These are phyloP conservation scores for Ochotona princeps DNA, from an alignment of 2,113 vertebrate species.

Conservation along the genomic window DNA sequence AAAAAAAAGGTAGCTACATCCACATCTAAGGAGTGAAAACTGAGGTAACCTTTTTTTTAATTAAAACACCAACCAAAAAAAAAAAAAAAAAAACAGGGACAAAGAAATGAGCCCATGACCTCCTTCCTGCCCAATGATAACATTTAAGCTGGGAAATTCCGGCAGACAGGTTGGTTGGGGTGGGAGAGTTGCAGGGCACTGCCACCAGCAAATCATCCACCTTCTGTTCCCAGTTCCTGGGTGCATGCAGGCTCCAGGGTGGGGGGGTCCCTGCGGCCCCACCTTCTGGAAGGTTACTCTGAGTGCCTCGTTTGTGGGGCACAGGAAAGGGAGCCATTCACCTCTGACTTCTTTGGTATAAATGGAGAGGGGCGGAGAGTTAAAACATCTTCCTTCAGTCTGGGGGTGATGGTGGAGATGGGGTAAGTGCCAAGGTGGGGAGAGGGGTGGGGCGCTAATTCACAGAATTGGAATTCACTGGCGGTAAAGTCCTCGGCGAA, in stretches of 20 bases:
- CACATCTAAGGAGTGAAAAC: slow-evolving; percentile 90
- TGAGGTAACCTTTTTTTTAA: slow-evolving; percentile 95
- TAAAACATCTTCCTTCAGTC: slow-evolving; percentile 83
- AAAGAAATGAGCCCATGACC: slow-evolving; percentile 72
- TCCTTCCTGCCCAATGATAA: slow-evolving; percentile 85
- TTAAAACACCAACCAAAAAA: slow-evolving; percentile 8
- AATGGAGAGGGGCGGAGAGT: slow-evolving; percentile 75
- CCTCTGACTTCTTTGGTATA: slow-evolving; percentile 94
- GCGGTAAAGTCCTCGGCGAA: slow-evolving; percentile 97
- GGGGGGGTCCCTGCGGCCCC: background rate
- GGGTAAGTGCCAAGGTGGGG: background rate
- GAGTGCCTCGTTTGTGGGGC: background rate
- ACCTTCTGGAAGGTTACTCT: slow-evolving; percentile 41
- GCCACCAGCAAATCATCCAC: slow-evolving; percentile 90
- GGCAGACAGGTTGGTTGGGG: slow-evolving; percentile 61
- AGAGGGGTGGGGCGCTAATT: slow-evolving; percentile 88
- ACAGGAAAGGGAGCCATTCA: slow-evolving; percentile 25
- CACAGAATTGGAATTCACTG: slow-evolving; percentile 98
- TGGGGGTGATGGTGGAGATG: slow-evolving; percentile 38
- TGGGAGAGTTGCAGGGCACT: slow-evolving; percentile 15
- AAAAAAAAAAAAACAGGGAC: background rate
- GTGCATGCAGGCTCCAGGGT: no score
- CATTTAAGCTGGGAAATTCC: slow-evolving; percentile 79
- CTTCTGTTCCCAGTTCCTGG: slow-evolving; percentile 70
- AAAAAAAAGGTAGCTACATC: slow-evolving; percentile 90